phyloP scores from a whole-genome alignment of 2,113 vertebrate genomes.

The Sinosuthora webbiana region DNA sequence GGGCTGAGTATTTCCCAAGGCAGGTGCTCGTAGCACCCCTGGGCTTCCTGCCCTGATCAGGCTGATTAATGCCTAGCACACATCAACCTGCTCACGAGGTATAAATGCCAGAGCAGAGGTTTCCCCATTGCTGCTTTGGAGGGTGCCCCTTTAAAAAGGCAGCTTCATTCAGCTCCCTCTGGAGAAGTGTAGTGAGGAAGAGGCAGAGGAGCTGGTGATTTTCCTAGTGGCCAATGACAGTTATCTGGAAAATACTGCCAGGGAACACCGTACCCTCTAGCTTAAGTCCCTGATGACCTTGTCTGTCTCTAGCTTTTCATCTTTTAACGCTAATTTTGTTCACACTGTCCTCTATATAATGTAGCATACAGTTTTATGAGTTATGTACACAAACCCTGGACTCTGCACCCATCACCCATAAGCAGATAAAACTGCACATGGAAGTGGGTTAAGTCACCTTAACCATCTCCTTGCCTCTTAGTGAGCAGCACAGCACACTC shows the following conservation, averaged over 20 bases:
- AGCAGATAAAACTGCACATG: fast-evolving
- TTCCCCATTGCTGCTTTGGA: background rate
- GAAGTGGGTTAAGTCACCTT: too few relatives aligned
- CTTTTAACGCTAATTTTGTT: background rate
- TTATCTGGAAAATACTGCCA: background rate
- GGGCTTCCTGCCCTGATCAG: background rate
- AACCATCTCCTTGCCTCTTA: background rate
- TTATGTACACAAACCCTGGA: background rate
- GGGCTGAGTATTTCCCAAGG: background rate
- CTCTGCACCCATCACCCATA: background rate
- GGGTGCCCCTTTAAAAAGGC: background rate
- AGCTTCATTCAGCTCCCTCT: background rate
- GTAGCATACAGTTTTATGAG: background rate
- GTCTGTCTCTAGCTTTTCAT: background rate
- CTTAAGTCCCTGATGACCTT: background rate
- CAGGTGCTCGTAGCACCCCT: background rate
- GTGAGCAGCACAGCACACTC: too few relatives aligned
- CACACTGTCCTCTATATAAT: fast-evolving
- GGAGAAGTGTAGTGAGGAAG: background rate
- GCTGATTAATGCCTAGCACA: background rate
- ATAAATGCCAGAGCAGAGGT: background rate
- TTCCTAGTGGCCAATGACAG: background rate
- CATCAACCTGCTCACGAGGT: background rate
- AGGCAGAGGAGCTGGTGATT: background rate
- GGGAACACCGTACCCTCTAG: background rate